Percentiles rank a stretch among this genome's conserved stretches.
phyloP scores from a whole-genome alignment of 92 coral and sea anemone species.

The Parazoanthus swiftii region DNA sequence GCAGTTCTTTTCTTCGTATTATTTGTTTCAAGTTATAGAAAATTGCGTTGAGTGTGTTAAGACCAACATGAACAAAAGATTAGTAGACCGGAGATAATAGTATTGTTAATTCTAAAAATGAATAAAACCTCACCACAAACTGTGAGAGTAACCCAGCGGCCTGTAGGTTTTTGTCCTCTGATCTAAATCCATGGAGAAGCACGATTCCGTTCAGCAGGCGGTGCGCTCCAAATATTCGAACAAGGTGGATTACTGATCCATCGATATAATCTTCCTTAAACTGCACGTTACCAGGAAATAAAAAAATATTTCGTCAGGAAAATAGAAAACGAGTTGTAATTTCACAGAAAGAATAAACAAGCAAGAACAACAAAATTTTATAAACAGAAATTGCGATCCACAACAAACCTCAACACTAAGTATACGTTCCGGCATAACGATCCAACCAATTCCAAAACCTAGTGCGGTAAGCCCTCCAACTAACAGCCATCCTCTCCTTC shows the following conservation, averaged over 20 bases:
- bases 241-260: not conserved
- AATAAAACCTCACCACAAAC: constrained; percentile 23
- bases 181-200: not conserved
- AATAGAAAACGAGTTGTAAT: not conserved
- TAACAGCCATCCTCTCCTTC: constrained; percentile 16
- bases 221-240: constrained; percentile 4
- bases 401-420: not conserved
- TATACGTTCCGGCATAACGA: not conserved
- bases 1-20: too few relatives aligned
- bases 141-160: constrained; percentile 18
- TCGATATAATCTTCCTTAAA: constrained; percentile 27
- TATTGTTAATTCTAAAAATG: not conserved
- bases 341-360: too few relatives aligned
- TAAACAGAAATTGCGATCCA: not conserved
- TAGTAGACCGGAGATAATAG: not conserved
- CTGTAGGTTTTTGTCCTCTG: not conserved
- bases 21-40: too few relatives aligned
- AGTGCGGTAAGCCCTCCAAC: constrained; percentile 1
- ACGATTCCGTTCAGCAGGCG: constrained; percentile 22
- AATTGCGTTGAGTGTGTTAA: not conserved
- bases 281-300: not conserved
- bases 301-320: not conserved
- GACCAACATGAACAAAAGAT: not conserved
- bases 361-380: too few relatives aligned
- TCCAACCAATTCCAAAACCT: constrained; percentile 28